Evolutionary conservation across 2,888 invertebrate genomes (phyloP).

Genomic region (Cerastoderma edule): DNA sequence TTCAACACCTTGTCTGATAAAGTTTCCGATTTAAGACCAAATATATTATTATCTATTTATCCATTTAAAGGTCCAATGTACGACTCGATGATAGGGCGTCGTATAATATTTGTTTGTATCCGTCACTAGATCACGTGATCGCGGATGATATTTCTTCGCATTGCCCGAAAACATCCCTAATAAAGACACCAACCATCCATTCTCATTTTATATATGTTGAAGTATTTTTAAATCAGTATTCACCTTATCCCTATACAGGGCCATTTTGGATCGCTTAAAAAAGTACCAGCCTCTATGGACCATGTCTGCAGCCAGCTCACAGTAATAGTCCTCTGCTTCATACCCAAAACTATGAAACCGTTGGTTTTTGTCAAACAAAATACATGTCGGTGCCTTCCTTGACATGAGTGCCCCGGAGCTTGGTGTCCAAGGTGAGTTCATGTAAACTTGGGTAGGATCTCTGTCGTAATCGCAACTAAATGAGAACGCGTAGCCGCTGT

Average conservation of each 20-base stretch:
- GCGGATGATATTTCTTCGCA: too few species aligned
- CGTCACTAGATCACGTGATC: too few species aligned
- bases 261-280: conserved; percentile 50
- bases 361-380: conserved; percentile 36
- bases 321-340: conserved; percentile 44
- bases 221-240: too few species aligned
- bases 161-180: too few species aligned
- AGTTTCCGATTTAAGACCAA: too few species aligned
- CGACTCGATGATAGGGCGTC: too few species aligned
- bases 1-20: too few species aligned
- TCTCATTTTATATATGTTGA: too few species aligned
- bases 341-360: conserved; percentile 52
- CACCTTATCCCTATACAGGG: conserved; percentile 40
- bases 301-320: conserved; percentile 35
- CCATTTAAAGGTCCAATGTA: too few species aligned
- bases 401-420: conserved; percentile 27
- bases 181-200: too few species aligned
- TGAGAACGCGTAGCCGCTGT: conserved; percentile 59
- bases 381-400: conserved; percentile 38
- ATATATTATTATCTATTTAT: too few species aligned
- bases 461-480: conserved; percentile 30
- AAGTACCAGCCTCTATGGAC: conserved; percentile 47
- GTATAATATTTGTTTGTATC: too few species aligned
- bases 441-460: conserved; percentile 20
- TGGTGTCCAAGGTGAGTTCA: conserved; percentile 18